phyloP scores from a whole-genome alignment of 2,113 vertebrate species.

The Lasiurus borealis region DNA sequence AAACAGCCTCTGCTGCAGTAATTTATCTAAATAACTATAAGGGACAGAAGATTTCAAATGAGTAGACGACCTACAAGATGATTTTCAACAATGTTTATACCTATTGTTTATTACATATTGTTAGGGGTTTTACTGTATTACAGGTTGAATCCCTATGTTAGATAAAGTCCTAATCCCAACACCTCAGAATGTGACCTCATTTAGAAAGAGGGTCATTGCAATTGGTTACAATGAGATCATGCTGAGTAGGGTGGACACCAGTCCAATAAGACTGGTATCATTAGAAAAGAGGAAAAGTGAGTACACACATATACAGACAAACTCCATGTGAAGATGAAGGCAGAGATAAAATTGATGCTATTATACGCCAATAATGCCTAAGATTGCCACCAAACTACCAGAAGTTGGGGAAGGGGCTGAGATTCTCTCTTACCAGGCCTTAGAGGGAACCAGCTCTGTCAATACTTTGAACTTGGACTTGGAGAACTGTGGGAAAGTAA shows the following conservation, averaged over 20 bases:
- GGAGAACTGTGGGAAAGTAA: background rate
- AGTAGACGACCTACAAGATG: background rate
- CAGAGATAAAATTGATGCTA: background rate
- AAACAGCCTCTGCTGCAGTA: background rate
- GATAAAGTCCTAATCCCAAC: background rate
- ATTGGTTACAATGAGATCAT: background rate
- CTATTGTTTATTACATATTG: background rate
- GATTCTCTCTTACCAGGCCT: background rate
- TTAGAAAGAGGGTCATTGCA: background rate
- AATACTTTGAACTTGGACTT: background rate
- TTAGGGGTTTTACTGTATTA: background rate
- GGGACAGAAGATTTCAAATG: background rate
- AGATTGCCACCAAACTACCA: background rate
- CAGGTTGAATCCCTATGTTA: background rate
- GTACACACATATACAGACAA: background rate
- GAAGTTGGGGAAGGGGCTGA: background rate
- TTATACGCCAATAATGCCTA: background rate
- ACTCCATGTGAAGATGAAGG: background rate
- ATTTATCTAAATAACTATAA: background rate
- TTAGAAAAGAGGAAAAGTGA: background rate
- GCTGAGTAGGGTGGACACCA: background rate
- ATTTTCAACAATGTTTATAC: background rate
- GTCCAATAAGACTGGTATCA: background rate
- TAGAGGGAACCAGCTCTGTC: background rate
- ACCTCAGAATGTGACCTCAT: background rate